Evolutionary conservation across 2,888 invertebrate species (phyloP), one percentile per base, ranked within the genome.

Genomic region (Habroteleia sp.): DNA sequence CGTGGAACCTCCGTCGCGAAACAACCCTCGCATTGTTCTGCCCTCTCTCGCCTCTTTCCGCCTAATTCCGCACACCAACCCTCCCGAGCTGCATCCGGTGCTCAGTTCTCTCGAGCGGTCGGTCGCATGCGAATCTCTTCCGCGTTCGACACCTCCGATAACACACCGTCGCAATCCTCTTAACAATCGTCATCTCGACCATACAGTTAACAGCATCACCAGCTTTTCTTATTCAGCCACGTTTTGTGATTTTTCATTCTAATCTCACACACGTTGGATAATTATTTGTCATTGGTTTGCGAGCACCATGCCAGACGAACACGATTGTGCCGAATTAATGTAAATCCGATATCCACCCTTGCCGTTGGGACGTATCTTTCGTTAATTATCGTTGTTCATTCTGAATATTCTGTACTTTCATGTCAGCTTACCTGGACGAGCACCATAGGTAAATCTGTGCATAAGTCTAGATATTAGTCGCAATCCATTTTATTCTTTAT

Each of bases 1-100:
- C 88, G 88, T 88, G 87, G 85, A 84, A 44, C 42, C 31, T 20
- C 23, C 73, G 66, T 33, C 29, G 56, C 76, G 63, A 46, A 71
- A 60, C 79, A 77, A 81, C 80, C 81, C 81, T 78, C 77, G 76
- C 20, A 29, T 74, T 66, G 35, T 52, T 50, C 23, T 10, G 37
- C 63, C 74, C 77, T 73, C 74, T 77, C 71, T 56, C 63, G 46
- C 58, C 60, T 63, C 56, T 37, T 10, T 20, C 41, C 46, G 33
- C 20, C 27, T 7, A 20, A 41, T 16, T 13, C 17, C 48, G 58
- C 54, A 25, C 33, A 50, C 25, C 75, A 75, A 75, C 75, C 75
- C 75, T 75, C 71, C 66, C 65, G 52, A 41, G 62, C 50, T 60
- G 74, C 46, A 54, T 58, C 50, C 66, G 66, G 65, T 66, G 73